Evolutionary conservation across 2,888 invertebrate species (phyloP), one percentile per base, ranked within the genome.

Genomic region (Acanthosepion lycidas): DNA sequence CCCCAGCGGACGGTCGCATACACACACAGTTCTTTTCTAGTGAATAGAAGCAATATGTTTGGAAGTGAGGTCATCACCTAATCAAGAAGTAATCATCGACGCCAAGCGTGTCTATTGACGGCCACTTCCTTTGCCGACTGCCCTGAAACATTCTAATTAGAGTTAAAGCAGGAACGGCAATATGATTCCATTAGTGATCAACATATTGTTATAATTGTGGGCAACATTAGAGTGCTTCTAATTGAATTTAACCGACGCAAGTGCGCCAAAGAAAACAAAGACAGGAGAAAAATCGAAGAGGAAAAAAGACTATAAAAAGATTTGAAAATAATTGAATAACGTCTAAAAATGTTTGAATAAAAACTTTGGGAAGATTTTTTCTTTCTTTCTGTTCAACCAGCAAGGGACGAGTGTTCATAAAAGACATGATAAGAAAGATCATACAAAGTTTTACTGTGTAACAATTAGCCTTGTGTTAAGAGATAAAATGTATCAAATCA

Each of bases 191-290:
- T 59, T 59, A 59, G 23, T 59, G 59, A 59, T 59, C 59, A 78
- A 78, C 78, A 78, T 78, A 78, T 78, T 78, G 78, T 33, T 33
- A 78, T n/a, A 78, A 78, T 78, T 78, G n/a, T n/a, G 78, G 78
- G n/a, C n/a, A n/a, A n/a, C 78, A 78, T 78, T 78, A n/a, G 78
- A 78, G 78, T 78, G 78, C n/a, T 78, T 78, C n/a, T n/a, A 78
- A 78, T 78, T 78, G 78, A 78, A 78, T 78, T 78, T 78, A n/a
- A 78, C 78, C 12, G 28, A 78, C 78, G 9, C 28, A 78, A 78
- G n/a, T 26, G 28, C 9, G 15, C 8, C 12, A 78, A 78, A 78
- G n/a, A 59, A 59, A 59, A 59, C 59, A 59, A 59, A 59, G 59
- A 59, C 59, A 59, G 23, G 59, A 59, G 59, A 59, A 59, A 59